Evolutionary conservation across 1,140 invertebrate species (phyloP).

Genomic region (Nephila pilipes): DNA sequence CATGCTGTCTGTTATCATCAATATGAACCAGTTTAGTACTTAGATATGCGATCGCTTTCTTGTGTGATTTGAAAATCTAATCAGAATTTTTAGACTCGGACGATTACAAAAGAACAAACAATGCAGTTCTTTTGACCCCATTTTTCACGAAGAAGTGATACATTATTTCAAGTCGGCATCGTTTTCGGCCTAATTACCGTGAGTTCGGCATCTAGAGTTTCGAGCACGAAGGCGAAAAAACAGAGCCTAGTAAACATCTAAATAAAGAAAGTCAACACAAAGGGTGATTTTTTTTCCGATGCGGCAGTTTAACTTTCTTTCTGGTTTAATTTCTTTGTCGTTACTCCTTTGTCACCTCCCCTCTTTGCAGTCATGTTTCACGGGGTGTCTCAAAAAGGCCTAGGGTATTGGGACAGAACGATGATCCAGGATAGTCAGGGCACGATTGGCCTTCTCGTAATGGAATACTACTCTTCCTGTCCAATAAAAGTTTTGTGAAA

Average conservation of each 20-base stretch:
- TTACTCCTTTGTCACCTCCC: constrained; percentile 51
- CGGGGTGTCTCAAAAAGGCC: constrained; percentile 54
- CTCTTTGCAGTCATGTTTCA: constrained; percentile 59
- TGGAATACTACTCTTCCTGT: no score
- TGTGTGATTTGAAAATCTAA: no score
- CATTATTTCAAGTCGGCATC: constrained; percentile 48
- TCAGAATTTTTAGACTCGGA: background rate
- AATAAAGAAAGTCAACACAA: constrained; percentile 54
- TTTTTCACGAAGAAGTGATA: background rate
- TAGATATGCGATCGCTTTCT: no score
- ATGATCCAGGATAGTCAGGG: background rate
- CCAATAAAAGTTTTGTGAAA: no score
- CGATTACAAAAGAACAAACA: background rate
- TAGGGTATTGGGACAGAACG: background rate
- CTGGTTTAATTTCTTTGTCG: constrained; percentile 66
- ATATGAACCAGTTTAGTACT: no score
- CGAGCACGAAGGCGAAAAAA: constrained; percentile 2
- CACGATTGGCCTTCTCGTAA: background rate
- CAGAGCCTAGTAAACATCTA: background rate
- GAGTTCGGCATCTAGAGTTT: constrained; percentile 54
- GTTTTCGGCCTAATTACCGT: constrained; percentile 62
- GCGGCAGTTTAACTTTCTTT: constrained; percentile 49
- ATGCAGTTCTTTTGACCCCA: background rate
- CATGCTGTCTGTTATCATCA: no score
- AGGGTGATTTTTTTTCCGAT: constrained; percentile 31